phyloP scores from a whole-genome alignment of 1,140 invertebrate genomes.

The Pristionchus pacificus region DNA sequence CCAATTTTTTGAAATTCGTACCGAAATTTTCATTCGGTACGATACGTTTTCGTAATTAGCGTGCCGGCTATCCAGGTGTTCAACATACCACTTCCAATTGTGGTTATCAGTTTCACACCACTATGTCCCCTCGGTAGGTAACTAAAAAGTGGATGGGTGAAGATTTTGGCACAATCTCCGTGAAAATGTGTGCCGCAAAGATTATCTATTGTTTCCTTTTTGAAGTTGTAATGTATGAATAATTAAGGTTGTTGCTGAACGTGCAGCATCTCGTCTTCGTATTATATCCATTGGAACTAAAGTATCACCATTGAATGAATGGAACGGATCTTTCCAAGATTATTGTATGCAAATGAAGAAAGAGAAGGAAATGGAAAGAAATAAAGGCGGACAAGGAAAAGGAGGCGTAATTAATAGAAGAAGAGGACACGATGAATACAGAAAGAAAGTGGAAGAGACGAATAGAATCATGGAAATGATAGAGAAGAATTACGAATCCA shows the following conservation, averaged over 20 bases:
- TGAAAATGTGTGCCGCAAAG: slow-evolving; percentile 1
- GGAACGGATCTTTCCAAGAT: background rate
- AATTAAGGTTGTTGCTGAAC: background rate
- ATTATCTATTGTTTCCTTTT: too few relatives aligned
- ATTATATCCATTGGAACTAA: background rate
- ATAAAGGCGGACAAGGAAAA: too few relatives aligned
- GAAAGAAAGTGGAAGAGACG: background rate
- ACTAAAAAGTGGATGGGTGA: background rate
- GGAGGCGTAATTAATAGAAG: background rate
- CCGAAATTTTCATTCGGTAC: too few relatives aligned
- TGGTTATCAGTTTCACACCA: too few relatives aligned
- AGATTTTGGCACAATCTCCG: background rate
- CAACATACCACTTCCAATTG: too few relatives aligned
- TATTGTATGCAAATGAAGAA: background rate
- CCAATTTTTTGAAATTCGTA: too few relatives aligned
- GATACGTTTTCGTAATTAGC: too few relatives aligned
- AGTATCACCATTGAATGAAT: background rate
- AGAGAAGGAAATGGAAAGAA: too few relatives aligned
- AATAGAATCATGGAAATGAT: background rate
- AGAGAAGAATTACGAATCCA: too few relatives aligned
- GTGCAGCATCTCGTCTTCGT: background rate
- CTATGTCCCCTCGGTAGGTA: too few relatives aligned
- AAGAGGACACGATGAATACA: background rate
- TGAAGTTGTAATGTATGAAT: too few relatives aligned
- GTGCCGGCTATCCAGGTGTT: too few relatives aligned